Evolutionary conservation across 1,140 invertebrate species (phyloP), one percentile per base, ranked within the genome.

Genomic region (Sarcophaga bullata): DNA sequence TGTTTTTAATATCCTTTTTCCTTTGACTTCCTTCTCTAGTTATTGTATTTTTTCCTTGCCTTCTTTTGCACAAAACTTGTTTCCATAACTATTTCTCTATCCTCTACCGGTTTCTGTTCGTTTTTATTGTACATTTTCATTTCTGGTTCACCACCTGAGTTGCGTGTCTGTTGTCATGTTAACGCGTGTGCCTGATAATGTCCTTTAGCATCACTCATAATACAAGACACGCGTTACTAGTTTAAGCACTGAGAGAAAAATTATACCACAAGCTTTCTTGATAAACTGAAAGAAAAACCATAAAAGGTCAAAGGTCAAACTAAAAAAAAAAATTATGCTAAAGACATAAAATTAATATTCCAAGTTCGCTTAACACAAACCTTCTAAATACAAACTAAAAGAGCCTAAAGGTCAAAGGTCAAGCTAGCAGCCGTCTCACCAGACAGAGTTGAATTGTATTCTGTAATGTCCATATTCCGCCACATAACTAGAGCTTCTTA

Each of bases 161-260:
- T 68, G 62, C 62, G 62, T 78, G 75, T 78, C 75, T 78, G 75
- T 78, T 78, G 75, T 78, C 75, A 78, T 78, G 75, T 52, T 19
- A 78, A 78, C 75, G 75, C 75, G 75, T 78, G 73, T 76, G 75
- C 48, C 49, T 78, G 25, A 37, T 37, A 37, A 48, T 76, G 75
- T 50, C 75, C 73, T 25, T 73, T 46, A 48, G 17, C 75, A 25
- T 50, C 48, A 78, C 25, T 37, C 75, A 50, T 49, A 48, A 78
- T 52, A n/a, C 15, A 58, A 0, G 17, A 68, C 62, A 68, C 62
- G 62, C 62, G 54, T 58, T 58, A 58, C 54, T 7, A 58, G 25
- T 13, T 58, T n/a, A 58, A 58, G 15, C 54, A 58, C 54, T 58
- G 54, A 13, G 54, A 58, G 52, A 58, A 58, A 58, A 58, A 58